Percentiles rank a stretch among this genome's conserved stretches.
Evolutionary conservation across 2,113 vertebrate genomes (phyloP).

Genomic region (Neodon shergylaensis): DNA sequence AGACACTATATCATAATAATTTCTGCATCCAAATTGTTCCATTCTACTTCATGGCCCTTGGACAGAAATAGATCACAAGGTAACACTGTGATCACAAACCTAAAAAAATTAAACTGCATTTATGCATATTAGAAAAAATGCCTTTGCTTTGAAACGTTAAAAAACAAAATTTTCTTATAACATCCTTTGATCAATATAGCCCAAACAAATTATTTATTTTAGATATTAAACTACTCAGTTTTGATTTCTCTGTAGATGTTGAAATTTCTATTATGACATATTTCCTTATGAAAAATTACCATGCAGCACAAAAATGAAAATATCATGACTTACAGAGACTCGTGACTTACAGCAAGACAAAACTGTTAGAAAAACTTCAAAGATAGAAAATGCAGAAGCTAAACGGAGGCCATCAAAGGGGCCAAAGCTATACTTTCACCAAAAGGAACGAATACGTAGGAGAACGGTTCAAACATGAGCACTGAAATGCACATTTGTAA

Average conservation of each 20-base stretch:
- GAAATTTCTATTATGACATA: constrained; percentile 34
- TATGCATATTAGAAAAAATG: background rate
- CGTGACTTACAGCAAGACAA: background rate
- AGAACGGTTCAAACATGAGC: background rate
- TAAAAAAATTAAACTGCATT: constrained; percentile 45
- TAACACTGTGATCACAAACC: constrained; percentile 3
- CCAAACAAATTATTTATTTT: constrained; percentile 45
- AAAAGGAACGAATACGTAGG: background rate
- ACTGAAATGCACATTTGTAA: constrained; percentile 1
- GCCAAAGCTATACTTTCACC: background rate
- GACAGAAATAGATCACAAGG: constrained; percentile 58
- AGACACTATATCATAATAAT: background rate
- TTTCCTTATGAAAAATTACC: constrained; percentile 11
- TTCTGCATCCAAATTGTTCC: constrained; percentile 38
- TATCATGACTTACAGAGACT: background rate
- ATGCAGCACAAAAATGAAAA: background rate
- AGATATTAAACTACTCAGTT: background rate
- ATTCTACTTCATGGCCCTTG: constrained; percentile 56
- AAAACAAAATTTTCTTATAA: background rate
- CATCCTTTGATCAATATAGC: constrained; percentile 14
- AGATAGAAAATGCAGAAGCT: background rate
- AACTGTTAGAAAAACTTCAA: constrained; percentile 31
- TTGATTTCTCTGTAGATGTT: constrained; percentile 1
- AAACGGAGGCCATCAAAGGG: background rate
- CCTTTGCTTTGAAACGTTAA: constrained; percentile 28